Conservation (phyloP, 2,888 invertebrate genomes). For the Latheticus oryzae region DNA sequence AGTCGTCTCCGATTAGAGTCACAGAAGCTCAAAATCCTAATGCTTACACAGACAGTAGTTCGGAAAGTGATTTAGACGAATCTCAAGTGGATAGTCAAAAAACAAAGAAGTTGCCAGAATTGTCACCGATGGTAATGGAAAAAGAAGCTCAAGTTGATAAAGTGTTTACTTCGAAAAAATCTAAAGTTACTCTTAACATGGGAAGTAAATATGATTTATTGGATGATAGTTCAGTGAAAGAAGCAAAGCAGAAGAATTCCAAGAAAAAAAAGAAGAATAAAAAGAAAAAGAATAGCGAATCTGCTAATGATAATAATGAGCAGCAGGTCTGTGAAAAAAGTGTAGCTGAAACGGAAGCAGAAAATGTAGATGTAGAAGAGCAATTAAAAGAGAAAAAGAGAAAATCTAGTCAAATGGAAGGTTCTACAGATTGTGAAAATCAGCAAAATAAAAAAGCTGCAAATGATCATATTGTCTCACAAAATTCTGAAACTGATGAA, state of each 20-base stretch:
- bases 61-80: constrained; percentile 57
- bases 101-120: constrained; percentile 50
- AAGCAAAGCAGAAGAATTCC: constrained; percentile 19
- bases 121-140: constrained; percentile 55
- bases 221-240: constrained; percentile 8
- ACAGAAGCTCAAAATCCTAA: constrained; percentile 18
- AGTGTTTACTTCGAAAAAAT: background rate
- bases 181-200: background rate
- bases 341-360: background rate
- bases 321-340: constrained; percentile 1
- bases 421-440: background rate
- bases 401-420: constrained; percentile 15
- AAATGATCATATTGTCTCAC: constrained; percentile 1
- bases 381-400: constrained; percentile 14
- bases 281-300: constrained; percentile 43
- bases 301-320: constrained; percentile 33
- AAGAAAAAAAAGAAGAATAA: constrained; percentile 38
- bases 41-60: constrained; percentile 53
- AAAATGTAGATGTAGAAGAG: too few species aligned
- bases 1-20: constrained; percentile 11
- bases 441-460: background rate
- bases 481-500: too few species aligned
- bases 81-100: constrained; percentile 19
- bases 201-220: constrained; percentile 8
- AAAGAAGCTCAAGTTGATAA: constrained; percentile 4